These are phyloP conservation scores for Aphaenogaster ashmeadi DNA, from an alignment of 1,140 invertebrate species.

Conservation along the genomic window DNA sequence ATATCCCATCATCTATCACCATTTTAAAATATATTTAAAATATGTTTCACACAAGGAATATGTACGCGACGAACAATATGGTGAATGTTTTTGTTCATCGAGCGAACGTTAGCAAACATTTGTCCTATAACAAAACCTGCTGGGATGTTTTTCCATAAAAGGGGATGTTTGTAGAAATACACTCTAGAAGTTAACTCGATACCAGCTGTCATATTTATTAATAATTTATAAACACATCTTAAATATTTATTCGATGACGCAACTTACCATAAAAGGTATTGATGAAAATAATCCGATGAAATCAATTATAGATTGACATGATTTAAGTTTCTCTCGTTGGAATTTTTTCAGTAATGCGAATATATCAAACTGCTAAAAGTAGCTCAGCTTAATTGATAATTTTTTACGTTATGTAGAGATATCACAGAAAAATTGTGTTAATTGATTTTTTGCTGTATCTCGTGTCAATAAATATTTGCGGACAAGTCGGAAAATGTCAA, in stretches of 20 bases:
- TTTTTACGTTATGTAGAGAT: background rate
- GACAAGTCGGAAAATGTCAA: background rate
- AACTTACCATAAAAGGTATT: background rate
- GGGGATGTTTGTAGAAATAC: background rate
- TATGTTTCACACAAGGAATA: background rate
- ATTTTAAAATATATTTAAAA: constrained; percentile 1
- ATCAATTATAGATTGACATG: background rate
- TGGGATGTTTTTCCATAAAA: background rate
- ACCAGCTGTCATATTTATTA: background rate
- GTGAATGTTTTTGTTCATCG: constrained; percentile 19
- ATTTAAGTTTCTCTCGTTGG: background rate
- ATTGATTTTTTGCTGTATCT: background rate
- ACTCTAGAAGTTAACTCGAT: background rate
- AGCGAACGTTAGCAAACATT: constrained; percentile 4
- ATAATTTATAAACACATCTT: background rate
- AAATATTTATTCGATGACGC: background rate
- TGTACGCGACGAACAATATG: background rate
- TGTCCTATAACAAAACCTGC: background rate
- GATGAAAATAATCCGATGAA: background rate
- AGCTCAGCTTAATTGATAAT: background rate
- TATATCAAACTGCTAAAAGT: background rate
- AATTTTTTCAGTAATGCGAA: background rate
- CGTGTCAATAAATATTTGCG: background rate
- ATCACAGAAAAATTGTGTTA: background rate
- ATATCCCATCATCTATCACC: background rate